A percentile compares a stretch with the other conserved stretches of the same genome.
These are phyloP conservation scores for Protomyctophum bolini DNA, from an alignment of 2,113 vertebrate genomes.

Conservation along the genomic window DNA sequence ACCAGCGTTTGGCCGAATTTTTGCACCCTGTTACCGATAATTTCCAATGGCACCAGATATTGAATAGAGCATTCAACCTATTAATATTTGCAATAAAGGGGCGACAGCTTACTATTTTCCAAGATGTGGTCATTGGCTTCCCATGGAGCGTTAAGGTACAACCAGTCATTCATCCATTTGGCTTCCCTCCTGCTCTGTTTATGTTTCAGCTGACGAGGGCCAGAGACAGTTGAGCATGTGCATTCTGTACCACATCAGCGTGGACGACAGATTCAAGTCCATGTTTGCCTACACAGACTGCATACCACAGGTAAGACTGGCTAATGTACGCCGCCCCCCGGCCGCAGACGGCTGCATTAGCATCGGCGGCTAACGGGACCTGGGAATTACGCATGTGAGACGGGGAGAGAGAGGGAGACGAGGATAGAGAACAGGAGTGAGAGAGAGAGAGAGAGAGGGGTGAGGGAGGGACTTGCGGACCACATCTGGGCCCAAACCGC, in stretches of 20 bases:
- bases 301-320: slow-evolving; percentile 90
- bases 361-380: slow-evolving; percentile 34
- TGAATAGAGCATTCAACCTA: slow-evolving; percentile 53
- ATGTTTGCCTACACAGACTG: slow-evolving; percentile 94
- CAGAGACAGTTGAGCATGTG: slow-evolving; percentile 92
- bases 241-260: slow-evolving; percentile 94
- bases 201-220: slow-evolving; percentile 87
- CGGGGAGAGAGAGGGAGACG: slow-evolving; percentile 16
- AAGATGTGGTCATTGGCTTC: slow-evolving; percentile 61
- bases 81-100: slow-evolving; percentile 53
- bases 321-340: slow-evolving; percentile 45
- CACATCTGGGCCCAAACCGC: slow-evolving; percentile 49
- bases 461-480: not conserved
- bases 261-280: slow-evolving; percentile 91
- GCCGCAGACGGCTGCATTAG: slow-evolving; percentile 39
- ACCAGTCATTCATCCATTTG: slow-evolving; percentile 57
- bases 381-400: slow-evolving; percentile 27
- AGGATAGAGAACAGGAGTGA: not conserved
- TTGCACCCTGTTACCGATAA: slow-evolving; percentile 11
- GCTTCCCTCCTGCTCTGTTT: slow-evolving; percentile 58
- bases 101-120: slow-evolving; percentile 6
- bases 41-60: slow-evolving; percentile 16
- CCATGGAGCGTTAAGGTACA: slow-evolving; percentile 49
- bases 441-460: not conserved
- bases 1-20: slow-evolving; percentile 11